Evolutionary conservation across 1,140 invertebrate genomes (phyloP), one percentile per base, ranked within the genome.

Genomic region (Diorhabda carinulata): DNA sequence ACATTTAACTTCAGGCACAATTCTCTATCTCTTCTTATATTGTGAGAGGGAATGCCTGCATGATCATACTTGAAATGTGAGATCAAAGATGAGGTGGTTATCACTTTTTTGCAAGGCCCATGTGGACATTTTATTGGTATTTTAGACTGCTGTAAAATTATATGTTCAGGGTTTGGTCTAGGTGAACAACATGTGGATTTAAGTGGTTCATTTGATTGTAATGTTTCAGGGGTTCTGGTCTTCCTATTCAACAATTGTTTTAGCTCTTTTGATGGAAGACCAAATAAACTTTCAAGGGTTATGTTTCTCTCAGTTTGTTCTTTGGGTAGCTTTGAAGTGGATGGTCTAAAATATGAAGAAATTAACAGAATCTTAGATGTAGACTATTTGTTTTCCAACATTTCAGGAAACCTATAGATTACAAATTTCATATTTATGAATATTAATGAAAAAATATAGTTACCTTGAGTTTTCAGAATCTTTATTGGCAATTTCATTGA

Each of bases 21-120:
- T 63, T 76, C 75, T 68, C 73, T 77, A 3, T 73, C 74, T 56
- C 73, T 72, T 68, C 74, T 73, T 5, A 73, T 59, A 2, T 66
- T 43, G 61, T 66, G 78, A 40, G 67, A 70, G 42, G 65, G 67
- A 4, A 79, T 72, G 43, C 77, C 74, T 10, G 73, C 65, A 59
- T 80, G 79, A 52, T 80, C 79, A 25, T 74, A 73, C 60, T 77
- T 77, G 67, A 78, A 80, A 64, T 80, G 79, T 42, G 63, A 74
- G 41, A 74, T 69, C 47, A 80, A 78, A 3, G 77, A 73, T 4
- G 79, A 78, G 6, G 76, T 60, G 3, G 79, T 75, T 9, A 80
- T 72, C 47, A 76, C 76, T 67, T 78, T 78, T 56, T 71, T 69
- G 60, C 79, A 80, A 5, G 65, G 70, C 40, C 74, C 72, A 62